Base-by-base conservation (phyloP, 2,797 vertebrate genomes). In the Clarias platycephalus region DNA sequence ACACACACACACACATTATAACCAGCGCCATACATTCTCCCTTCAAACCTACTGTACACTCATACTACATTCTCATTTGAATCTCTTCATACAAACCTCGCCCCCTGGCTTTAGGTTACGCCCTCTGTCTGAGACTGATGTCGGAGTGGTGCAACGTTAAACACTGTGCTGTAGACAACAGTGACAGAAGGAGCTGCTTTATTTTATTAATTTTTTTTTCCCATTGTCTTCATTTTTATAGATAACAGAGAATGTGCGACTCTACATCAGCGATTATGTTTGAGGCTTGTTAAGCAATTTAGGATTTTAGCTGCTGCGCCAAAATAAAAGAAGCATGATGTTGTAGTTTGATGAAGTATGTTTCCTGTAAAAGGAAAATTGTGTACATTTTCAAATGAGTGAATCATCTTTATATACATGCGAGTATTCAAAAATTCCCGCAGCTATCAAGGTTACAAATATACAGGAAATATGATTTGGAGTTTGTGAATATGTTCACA, bases 221-320 rank as follows among this genome's bases (percentile, higher is more conserved):
- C 13, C 44, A 49, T 53, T 74, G 53, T 16, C 13, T 74, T 13
- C 44, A 18, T 55, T 44, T 53, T 53, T 74, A 49, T 26, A 8
- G n/a, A 53, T 18, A 55, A 20, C 8, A 12, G n/a, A 53, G 44
- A 1, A 12, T 16, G 20, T 55, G 15, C 4, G 7, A 28, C 8
- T 20, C 40, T 1, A 10, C 5, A 6, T 34, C 18, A 68, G 31
- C 1, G 8, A 12, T 5, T 10, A 18, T 10, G 24, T 40, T 20
- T 22, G 20, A 96, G 95, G 93, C 93, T 91, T 91, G 85, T 95
- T 92, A 86, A 28, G 20, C 28, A 76, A 58, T 58, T 76, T 24
- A 34, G 20, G 20, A 2, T 34, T 12, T 26, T 28, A 55, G 16
- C 15, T 9, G n/a, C 24, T 53, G 20, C 9, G 6, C 18, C 34